Evolutionary conservation across 2,888 invertebrate genomes (phyloP).

Genomic region (Zygogramma bicolorata): DNA sequence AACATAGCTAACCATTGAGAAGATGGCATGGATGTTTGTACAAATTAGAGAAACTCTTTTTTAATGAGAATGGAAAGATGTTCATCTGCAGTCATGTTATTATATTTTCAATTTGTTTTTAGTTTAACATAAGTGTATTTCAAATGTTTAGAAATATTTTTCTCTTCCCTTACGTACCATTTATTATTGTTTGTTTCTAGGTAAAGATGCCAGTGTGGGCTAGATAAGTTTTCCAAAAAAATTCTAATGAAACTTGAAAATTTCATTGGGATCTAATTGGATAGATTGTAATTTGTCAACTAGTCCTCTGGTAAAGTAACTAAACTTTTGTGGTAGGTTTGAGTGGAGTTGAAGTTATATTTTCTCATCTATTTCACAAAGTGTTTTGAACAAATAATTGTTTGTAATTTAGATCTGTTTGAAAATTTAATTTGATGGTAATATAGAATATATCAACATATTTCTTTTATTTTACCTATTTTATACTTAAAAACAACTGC

Average conservation of each 20-base stretch:
- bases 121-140: background rate
- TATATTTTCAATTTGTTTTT: background rate
- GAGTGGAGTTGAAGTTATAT: background rate
- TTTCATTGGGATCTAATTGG: background rate
- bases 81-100: background rate
- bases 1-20: constrained; percentile 8
- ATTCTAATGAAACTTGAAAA: background rate
- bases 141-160: background rate
- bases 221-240: constrained; percentile 21
- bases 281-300: background rate
- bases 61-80: too few relatives aligned
- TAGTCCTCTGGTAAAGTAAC: background rate
- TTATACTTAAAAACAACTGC: too few relatives aligned
- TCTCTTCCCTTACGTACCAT: background rate
- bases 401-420: too few relatives aligned
- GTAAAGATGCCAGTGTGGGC: constrained; percentile 51
- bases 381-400: too few relatives aligned
- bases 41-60: background rate
- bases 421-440: too few relatives aligned
- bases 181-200: constrained; percentile 45
- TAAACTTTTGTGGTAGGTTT: background rate
- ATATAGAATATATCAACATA: too few relatives aligned
- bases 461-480: too few relatives aligned
- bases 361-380: too few relatives aligned
- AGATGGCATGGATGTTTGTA: background rate